Evolutionary conservation across 2,113 vertebrate genomes (phyloP), one percentile per base, ranked within the genome.

Genomic region (Nestor notabilis): DNA sequence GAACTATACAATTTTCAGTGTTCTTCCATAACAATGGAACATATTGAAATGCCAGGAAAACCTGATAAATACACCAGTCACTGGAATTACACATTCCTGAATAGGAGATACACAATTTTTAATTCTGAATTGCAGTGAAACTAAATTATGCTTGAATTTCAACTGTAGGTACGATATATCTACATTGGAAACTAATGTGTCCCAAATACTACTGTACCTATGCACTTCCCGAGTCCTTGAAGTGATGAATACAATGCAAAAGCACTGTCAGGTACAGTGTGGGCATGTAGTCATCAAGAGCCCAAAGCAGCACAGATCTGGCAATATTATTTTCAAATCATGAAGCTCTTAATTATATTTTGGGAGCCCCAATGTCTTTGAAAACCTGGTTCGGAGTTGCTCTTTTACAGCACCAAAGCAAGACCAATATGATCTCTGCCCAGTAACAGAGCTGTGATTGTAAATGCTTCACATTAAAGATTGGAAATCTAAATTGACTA

Each of bases 181-280:
- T 17, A 27, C 7, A 14, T 12, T 44, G 11, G 16, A 65, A 89
- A 65, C 4, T 14, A 35, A 41, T 1, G 2, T 8, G 8, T 63
- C 27, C 15, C 27, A 71, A 55, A 47, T 44, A 55, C 4, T 29
- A 13, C 27, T 50, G 29, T 17, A 52, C 19, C 11, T 16, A 53
- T 9, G 12, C 5, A 11, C 13, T 52, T 77, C 0, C 1, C 55
- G 68, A 78, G 21, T 39, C 15, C 37, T 81, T 80, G 55, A 86
- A 88, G 7, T 13, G 35, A 72, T 44, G 39, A 92, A 61, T 0
- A 10, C 28, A 61, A 13, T 33, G 37, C 2, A 77, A 69, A 94
- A 61, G 1, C 29, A 61, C 39, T 72, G 2, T 9, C 5, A 1
- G 8, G 8, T 28, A 69, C 13, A 33, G 6, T 3, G 5, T 56